Evolutionary conservation across 2,888 invertebrate species (phyloP), one percentile per base, ranked within the genome.

Genomic region (Pedicia rivosa): DNA sequence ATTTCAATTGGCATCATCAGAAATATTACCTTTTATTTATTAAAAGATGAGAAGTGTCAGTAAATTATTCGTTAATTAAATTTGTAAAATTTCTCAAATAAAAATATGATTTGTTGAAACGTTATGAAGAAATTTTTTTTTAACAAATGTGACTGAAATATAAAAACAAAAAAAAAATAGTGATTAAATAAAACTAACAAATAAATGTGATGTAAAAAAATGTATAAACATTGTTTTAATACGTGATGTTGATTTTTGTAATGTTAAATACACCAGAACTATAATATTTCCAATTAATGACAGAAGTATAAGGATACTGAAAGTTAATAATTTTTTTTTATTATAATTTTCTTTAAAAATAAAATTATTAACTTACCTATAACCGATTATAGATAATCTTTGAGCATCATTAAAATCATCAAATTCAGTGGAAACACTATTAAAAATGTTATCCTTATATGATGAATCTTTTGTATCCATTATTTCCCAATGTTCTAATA

Each of bases 1-100:
- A 88, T 87, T 68, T 90, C 88, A 53, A 86, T 59, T 16, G 90
- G 88, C 86, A 90, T 88, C 75, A 86, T 76, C 37, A 88, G 66
- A 54, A 87, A 80, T 36, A 87, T 86, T 35, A 35, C 35, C 35
- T 35, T 20, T 26, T 15, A 25, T 22, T n/a, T n/a, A n/a, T n/a
- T n/a, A 34, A 25, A 16, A 16, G 22, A 29, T 2, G 12, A 24
- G 24, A 26, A 29, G 2, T n/a, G n/a, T n/a, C n/a, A n/a, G n/a
- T 16, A 25, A 36, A 14, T 32, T 41, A 45, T 46, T 20, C n/a
- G n/a, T n/a, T n/a, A n/a, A n/a, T n/a, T n/a, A n/a, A n/a, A n/a
- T n/a, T n/a, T n/a, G n/a, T n/a, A n/a, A n/a, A n/a, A n/a, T n/a
- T n/a, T n/a, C n/a, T n/a, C n/a, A n/a, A n/a, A n/a, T n/a, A n/a